Percentiles rank a stretch among this genome's conserved stretches.
phyloP scores from a whole-genome alignment of 1,140 invertebrate genomes.

The Doryteuthis pealeii region DNA sequence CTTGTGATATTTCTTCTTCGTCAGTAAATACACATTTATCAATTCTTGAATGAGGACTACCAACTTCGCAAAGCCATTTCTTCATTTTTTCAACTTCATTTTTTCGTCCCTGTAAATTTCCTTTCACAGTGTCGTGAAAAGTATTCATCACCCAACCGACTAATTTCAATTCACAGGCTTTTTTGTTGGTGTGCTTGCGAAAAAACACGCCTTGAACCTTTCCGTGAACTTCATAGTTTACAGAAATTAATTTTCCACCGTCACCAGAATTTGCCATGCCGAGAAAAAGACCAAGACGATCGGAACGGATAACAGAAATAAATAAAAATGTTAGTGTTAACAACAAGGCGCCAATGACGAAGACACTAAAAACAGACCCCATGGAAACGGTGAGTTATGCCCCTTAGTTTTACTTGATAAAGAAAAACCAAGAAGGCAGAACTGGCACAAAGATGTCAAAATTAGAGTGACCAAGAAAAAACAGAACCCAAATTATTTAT shows the following conservation, averaged over 20 bases:
- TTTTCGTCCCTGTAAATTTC: conserved; percentile 69
- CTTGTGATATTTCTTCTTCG: conserved; percentile 14
- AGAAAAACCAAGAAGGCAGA: too few relatives aligned
- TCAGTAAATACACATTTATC: conserved; percentile 31
- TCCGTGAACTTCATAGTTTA: conserved; percentile 56
- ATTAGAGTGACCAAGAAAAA: too few relatives aligned
- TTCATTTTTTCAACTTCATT: conserved; percentile 45
- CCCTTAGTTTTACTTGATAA: too few relatives aligned
- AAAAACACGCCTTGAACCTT: conserved; percentile 52
- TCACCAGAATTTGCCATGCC: neutral
- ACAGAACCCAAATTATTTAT: too few relatives aligned
- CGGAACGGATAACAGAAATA: too few relatives aligned
- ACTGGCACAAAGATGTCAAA: too few relatives aligned
- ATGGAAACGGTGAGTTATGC: too few relatives aligned
- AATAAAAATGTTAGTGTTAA: too few relatives aligned
- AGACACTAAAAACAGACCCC: too few relatives aligned
- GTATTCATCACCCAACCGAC: conserved; percentile 81
- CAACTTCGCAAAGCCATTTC: conserved; percentile 28
- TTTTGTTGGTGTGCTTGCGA: conserved; percentile 69
- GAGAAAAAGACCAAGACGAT: too few relatives aligned
- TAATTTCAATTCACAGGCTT: conserved; percentile 68
- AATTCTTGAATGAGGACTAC: conserved; percentile 31
- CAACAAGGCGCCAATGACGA: too few relatives aligned
- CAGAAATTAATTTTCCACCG: conserved; percentile 11
- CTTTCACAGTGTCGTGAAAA: conserved; percentile 69